These are phyloP conservation scores for Nesogale talazaci DNA, from an alignment of 2,113 vertebrate genomes.

Conservation along the genomic window DNA sequence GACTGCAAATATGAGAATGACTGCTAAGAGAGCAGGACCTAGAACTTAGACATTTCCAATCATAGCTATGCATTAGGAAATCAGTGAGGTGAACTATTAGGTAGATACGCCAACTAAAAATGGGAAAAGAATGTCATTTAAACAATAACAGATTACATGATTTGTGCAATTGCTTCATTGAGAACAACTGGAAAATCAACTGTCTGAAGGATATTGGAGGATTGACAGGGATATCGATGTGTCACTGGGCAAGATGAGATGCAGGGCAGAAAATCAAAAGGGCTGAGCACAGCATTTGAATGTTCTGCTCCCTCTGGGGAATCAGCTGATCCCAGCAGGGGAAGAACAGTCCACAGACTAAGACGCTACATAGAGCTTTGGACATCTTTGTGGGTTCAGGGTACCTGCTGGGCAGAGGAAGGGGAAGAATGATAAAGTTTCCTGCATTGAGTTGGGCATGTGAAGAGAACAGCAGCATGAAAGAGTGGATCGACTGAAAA, in stretches of 20 bases:
- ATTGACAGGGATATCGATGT: accelerated
- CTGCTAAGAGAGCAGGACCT: neutral
- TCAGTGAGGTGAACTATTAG: neutral
- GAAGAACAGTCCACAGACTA: accelerated
- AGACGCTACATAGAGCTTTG: neutral
- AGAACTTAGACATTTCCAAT: neutral
- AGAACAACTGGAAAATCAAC: neutral
- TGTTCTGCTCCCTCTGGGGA: accelerated
- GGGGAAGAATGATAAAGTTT: accelerated
- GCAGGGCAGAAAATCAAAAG: accelerated
- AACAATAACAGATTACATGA: neutral
- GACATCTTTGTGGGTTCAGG: too few species aligned
- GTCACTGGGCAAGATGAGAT: accelerated
- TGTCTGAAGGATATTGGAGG: neutral
- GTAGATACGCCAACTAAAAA: neutral
- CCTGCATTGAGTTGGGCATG: accelerated
- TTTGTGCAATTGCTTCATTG: neutral
- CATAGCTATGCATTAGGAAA: neutral
- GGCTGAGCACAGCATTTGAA: accelerated
- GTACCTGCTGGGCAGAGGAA: accelerated
- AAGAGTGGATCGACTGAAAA: neutral
- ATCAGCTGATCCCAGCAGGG: neutral
- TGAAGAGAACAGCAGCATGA: accelerated
- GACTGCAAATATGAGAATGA: neutral
- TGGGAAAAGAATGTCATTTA: neutral